Evolutionary conservation across 2,113 vertebrate species (phyloP).

Genomic region (Polypterus senegalus): DNA sequence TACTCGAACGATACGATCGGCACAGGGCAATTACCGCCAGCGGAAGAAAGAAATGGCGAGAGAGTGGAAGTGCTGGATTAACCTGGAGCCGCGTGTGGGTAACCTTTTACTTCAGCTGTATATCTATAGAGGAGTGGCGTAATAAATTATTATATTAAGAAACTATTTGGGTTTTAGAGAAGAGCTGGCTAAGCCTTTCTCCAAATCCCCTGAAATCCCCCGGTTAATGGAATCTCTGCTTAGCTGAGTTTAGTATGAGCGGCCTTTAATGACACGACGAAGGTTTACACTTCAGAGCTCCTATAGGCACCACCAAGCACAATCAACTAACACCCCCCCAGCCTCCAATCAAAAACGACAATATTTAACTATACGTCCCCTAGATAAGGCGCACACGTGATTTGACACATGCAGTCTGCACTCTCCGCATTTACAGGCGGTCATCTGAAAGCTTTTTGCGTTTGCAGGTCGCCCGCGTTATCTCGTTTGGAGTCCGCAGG

Average conservation of each 20-base stretch:
- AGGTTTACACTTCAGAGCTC: background rate
- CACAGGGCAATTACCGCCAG: slow-evolving; percentile 27
- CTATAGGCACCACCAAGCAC: background rate
- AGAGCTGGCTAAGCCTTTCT: slow-evolving; percentile 6
- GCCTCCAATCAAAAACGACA: too few relatives aligned
- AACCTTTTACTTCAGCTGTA: slow-evolving; percentile 8
- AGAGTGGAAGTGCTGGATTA: slow-evolving; percentile 17
- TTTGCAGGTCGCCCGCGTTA: too few relatives aligned
- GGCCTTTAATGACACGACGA: too few relatives aligned
- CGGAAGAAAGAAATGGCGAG: slow-evolving; percentile 17
- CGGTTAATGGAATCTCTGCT: slow-evolving; percentile 3
- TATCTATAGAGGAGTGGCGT: background rate
- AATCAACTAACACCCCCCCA: too few relatives aligned
- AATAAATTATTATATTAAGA: slow-evolving; percentile 12
- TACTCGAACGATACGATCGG: too few relatives aligned
- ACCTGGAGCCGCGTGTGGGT: slow-evolving; percentile 15
- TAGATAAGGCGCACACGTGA: too few relatives aligned
- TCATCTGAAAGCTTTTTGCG: too few relatives aligned
- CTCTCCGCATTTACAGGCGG: too few relatives aligned
- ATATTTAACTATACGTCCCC: too few relatives aligned
- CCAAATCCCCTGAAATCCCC: slow-evolving; percentile 7
- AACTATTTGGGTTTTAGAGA: slow-evolving; percentile 2
- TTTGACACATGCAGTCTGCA: too few relatives aligned
- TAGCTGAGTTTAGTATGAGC: too few relatives aligned
- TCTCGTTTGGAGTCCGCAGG: too few relatives aligned